These are phyloP conservation scores for Venturia canescens DNA, from an alignment of 1,140 invertebrate genomes.

Conservation along the genomic window DNA sequence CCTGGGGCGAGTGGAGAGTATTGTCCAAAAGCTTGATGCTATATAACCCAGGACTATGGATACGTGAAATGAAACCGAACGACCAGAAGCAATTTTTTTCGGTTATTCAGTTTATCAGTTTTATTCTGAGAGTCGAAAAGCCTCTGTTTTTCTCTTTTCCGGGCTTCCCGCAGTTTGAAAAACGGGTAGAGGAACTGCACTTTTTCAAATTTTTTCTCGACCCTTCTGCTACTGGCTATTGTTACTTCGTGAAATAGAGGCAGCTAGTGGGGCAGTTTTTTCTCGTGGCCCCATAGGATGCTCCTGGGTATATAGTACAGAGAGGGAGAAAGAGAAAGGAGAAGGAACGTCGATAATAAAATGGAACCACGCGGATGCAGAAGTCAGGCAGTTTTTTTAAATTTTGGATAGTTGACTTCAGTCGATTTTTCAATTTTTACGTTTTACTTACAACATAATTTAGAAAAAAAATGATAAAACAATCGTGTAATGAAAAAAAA, in stretches of 20 bases:
- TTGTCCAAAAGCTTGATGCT: conserved; percentile 63
- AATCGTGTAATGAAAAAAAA: too few relatives aligned
- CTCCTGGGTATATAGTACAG: neutral
- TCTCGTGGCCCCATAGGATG: neutral
- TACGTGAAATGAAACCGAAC: conserved; percentile 71
- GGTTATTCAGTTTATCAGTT: conserved; percentile 75
- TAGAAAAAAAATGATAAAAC: too few relatives aligned
- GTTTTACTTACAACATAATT: too few relatives aligned
- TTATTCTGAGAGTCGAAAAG: conserved; percentile 65
- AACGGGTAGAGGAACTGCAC: conserved; percentile 13
- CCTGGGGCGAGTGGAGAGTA: conserved; percentile 57
- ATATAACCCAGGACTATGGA: conserved; percentile 31
- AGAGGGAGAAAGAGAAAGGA: conserved; percentile 9
- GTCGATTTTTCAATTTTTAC: conserved; percentile 65
- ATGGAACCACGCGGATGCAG: conserved; percentile 70
- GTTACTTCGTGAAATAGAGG: neutral
- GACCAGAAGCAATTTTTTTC: conserved; percentile 74
- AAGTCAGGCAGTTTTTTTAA: conserved; percentile 71
- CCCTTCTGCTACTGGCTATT: conserved; percentile 15
- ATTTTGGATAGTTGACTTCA: conserved; percentile 71
- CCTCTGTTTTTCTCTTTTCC: neutral
- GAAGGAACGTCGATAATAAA: conserved; percentile 68
- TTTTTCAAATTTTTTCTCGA: conserved; percentile 31
- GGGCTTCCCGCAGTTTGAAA: conserved; percentile 14
- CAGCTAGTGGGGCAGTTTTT: conserved; percentile 3